Evolutionary conservation across 37 sponge, comb jelly and placozoan species (phyloP).

Genomic region (Agelas oroides): DNA sequence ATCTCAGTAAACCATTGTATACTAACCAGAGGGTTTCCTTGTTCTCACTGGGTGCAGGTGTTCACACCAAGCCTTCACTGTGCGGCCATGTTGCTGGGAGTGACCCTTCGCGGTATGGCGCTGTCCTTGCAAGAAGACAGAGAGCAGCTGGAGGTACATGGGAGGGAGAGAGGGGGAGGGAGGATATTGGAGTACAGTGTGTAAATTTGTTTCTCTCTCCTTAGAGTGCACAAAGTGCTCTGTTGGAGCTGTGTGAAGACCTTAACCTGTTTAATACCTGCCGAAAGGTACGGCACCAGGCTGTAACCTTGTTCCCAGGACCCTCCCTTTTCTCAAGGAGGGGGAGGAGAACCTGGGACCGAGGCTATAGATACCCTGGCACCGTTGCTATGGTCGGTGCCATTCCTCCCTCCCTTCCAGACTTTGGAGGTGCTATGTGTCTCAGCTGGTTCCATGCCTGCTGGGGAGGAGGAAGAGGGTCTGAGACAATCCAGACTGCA

Average conservation of each 20-base stretch:
- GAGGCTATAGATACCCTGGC: no score
- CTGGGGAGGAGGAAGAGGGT: conserved; percentile 1
- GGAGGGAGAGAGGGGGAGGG: not conserved
- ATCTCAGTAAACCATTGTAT: not conserved
- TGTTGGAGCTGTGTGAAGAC: conserved; percentile 30
- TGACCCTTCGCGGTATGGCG: conserved; percentile 34
- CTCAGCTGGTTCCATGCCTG: not conserved
- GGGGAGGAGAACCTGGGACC: no score
- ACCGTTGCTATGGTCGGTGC: no score
- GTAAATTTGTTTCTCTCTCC: not conserved
- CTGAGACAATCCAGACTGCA: conserved; percentile 6
- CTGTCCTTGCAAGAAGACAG: conserved; percentile 8
- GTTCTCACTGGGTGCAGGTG: conserved; percentile 17
- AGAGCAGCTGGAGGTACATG: not conserved
- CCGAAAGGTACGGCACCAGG: conserved; percentile 12
- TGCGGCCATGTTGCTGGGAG: conserved; percentile 41
- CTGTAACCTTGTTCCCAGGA: not conserved
- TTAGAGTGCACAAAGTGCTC: conserved; percentile 17
- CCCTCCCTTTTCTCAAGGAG: no score
- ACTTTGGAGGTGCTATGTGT: conserved; percentile 29
- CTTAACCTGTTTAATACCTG: conserved; percentile 42
- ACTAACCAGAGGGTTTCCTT: no score
- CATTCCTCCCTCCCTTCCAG: not conserved
- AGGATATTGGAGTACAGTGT: not conserved
- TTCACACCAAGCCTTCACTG: conserved; percentile 61